Evolutionary conservation across 1,140 invertebrate species (phyloP).

Genomic region (Drosophila nigrodunni): DNA sequence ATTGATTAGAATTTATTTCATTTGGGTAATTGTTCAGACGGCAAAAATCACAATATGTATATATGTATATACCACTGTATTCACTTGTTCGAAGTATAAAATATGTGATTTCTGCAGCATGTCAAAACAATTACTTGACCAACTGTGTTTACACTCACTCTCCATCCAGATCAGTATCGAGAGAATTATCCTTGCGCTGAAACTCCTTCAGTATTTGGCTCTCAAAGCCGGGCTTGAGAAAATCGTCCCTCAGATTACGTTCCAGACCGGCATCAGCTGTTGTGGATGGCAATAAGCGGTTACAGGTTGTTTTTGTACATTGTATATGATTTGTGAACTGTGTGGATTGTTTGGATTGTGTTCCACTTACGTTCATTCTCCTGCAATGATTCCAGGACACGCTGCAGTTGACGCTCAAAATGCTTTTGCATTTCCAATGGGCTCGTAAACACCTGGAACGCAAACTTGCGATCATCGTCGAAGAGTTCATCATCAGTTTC

Average conservation of each 20-base stretch:
- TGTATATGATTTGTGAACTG: not conserved
- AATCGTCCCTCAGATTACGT: conserved; percentile 74
- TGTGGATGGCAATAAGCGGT: not conserved
- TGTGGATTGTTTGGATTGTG: not conserved
- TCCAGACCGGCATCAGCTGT: conserved; percentile 49
- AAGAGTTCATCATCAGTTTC: conserved; percentile 84
- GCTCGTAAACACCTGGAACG: conserved; percentile 85
- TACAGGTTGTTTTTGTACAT: not conserved
- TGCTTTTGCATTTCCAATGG: conserved; percentile 85
- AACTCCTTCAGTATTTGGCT: conserved; percentile 75
- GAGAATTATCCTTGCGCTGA: conserved; percentile 53
- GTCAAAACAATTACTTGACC: too few relatives aligned
- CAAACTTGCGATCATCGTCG: conserved; percentile 82
- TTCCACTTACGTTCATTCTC: conserved; percentile 67
- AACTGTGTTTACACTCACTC: too few relatives aligned
- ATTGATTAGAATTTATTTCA: not conserved
- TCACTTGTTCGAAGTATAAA: too few relatives aligned
- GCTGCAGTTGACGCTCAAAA: conserved; percentile 85
- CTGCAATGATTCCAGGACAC: conserved; percentile 79
- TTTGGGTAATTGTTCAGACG: not conserved
- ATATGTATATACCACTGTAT: too few relatives aligned
- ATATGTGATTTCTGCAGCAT: too few relatives aligned
- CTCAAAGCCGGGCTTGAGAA: conserved; percentile 81
- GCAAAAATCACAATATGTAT: not conserved
- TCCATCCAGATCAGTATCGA: conserved; percentile 83